These are phyloP conservation scores for Sarcoramphus papa DNA, from an alignment of 2,797 vertebrate genomes.

Conservation along the genomic window DNA sequence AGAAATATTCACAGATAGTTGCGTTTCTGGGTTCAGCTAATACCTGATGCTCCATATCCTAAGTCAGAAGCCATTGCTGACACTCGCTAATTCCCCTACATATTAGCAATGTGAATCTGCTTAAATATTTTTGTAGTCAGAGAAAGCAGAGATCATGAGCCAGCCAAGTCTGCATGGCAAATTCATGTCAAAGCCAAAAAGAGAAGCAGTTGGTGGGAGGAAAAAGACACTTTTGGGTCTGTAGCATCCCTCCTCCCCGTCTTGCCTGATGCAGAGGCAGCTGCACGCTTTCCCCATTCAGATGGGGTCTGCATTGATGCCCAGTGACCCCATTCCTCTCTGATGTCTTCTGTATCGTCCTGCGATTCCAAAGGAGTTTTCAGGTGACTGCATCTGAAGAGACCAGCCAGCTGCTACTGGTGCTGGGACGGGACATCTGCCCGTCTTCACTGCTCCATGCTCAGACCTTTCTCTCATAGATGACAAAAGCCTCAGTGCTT, in stretches of 20 bases:
- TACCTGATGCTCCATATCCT: neutral
- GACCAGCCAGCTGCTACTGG: neutral
- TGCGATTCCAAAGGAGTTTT: neutral
- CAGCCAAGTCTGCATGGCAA: neutral
- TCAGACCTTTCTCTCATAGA: neutral
- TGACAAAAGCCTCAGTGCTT: neutral
- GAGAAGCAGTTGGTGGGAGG: neutral
- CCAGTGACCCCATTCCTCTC: constrained; percentile 23
- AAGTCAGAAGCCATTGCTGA: constrained; percentile 18
- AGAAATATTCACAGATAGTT: neutral
- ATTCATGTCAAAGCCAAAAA: neutral
- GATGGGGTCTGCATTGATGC: neutral
- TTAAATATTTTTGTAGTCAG: constrained; percentile 20
- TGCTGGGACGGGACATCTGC: neutral
- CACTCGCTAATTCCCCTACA: neutral
- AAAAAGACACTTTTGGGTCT: neutral
- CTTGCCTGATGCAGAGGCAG: neutral
- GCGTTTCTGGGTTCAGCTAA: constrained; percentile 12
- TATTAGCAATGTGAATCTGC: constrained; percentile 22
- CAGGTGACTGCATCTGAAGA: constrained; percentile 18
- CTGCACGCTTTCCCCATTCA: neutral
- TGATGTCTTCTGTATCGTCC: neutral
- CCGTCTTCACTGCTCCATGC: neutral
- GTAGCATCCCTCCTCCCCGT: neutral
- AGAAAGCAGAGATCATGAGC: neutral